These are phyloP conservation scores for Cerastoderma edule DNA, from an alignment of 2,888 invertebrate species.

Conservation along the genomic window DNA sequence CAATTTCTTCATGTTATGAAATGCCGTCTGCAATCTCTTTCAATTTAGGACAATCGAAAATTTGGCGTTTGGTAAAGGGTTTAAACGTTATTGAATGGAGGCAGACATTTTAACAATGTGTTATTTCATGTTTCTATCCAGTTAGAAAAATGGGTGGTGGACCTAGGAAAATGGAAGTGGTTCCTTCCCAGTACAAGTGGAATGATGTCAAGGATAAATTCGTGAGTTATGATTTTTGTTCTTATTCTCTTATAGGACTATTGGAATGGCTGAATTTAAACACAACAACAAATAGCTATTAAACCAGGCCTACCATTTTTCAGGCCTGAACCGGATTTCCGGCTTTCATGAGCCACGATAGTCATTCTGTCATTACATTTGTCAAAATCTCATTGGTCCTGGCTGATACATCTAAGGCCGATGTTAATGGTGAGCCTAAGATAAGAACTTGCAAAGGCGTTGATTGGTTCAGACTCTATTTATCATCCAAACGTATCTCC, in stretches of 20 bases:
- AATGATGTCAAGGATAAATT: constrained; percentile 34
- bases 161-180: constrained; percentile 24
- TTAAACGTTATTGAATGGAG: not conserved
- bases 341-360: too few relatives aligned
- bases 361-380: too few relatives aligned
- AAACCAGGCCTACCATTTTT: too few relatives aligned
- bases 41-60: not conserved
- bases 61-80: not conserved
- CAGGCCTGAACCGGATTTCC: too few relatives aligned
- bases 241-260: not conserved
- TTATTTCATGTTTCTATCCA: constrained; percentile 10
- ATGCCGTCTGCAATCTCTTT: not conserved
- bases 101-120: not conserved
- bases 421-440: too few relatives aligned
- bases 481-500: too few relatives aligned
- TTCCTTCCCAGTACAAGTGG: constrained; percentile 31
- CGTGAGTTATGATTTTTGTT: constrained; percentile 22
- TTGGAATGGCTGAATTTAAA: not conserved
- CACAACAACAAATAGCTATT: not conserved
- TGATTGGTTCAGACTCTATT: too few relatives aligned
- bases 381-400: too few relatives aligned
- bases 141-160: constrained; percentile 27
- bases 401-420: too few relatives aligned
- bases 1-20: not conserved
- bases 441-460: too few relatives aligned